A percentile compares a stretch with the other conserved stretches of the same genome.
Conservation (phyloP, 2,888 invertebrate species). For the Epirrhoe alternata region DNA sequence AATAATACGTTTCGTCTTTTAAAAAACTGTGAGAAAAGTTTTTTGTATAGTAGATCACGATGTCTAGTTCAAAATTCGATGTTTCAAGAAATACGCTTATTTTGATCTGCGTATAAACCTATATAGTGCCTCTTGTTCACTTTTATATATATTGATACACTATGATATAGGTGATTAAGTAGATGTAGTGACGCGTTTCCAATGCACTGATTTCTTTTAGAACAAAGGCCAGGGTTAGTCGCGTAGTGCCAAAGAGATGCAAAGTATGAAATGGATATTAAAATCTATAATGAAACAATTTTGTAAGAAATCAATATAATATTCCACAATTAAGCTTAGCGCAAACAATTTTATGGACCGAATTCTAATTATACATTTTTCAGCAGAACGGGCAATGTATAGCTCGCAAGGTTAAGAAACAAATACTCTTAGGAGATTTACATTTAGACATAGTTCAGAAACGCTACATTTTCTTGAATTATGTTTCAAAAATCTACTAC, state of each 20-base stretch:
- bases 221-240: constrained; percentile 64
- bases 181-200: constrained; percentile 56
- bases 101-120: constrained; percentile 83
- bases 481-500: no score
- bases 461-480: no score
- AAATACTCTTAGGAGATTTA: no score
- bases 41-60: constrained; percentile 32
- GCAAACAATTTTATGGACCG: constrained; percentile 15
- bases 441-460: no score
- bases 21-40: constrained; percentile 29
- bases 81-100: constrained; percentile 82
- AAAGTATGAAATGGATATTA: constrained; percentile 40
- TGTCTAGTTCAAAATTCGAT: constrained; percentile 63
- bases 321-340: constrained; percentile 26
- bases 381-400: no score
- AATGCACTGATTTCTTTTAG: constrained; percentile 67
- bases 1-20: background rate
- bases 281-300: constrained; percentile 22
- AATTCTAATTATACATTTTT: constrained; percentile 13
- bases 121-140: constrained; percentile 86
- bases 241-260: constrained; percentile 76
- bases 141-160: constrained; percentile 85
- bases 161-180: constrained; percentile 68
- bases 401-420: no score
- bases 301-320: constrained; percentile 17